Base-by-base conservation (phyloP, 2,888 invertebrate genomes). In the Apamea epomidion region DNA sequence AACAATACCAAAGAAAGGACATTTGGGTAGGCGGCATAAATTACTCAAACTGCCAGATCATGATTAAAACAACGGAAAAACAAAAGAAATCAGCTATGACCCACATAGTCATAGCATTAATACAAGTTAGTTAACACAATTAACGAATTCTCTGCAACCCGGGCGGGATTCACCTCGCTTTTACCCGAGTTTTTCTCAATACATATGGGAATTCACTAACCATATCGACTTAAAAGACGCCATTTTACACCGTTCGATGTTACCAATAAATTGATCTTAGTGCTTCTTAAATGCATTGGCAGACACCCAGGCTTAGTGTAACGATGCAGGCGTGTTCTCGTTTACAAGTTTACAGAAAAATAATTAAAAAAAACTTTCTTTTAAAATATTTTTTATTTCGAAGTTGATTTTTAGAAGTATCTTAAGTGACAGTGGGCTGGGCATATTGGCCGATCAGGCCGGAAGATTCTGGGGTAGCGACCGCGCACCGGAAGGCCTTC, bases 221-320 rank as follows among this genome's bases (percentile, higher is more conserved):
- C 14, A 51, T 64, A n/a, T 58, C 37, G 25, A 37, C 10, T 4
- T n/a, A 12, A 0, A 45, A 25, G 29, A 65, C 25, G 75, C 67
- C 29, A 51, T 67, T 75, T 60, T n/a, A 67, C 64, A 37, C 18
- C 18, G 54, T 82, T 48, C 18, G 25, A 67, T 48, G 64, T 32
- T 37, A 65, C 65, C 67, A 67, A 82, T 80, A 60, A 67, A 80
- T 82, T 75, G 75, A 16, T 67, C n/a, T 67, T 32, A 82, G 67
- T 60, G 67, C n/a, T 58, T 16, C 67, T 67, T 80, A 60, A 82
- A 76, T n/a, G 58, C 76, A 25, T 82, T 82, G 80, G 83, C 83
- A 82, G 42, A 75, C 80, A 67, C 83, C 80, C 83, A 80, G 58
- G 2, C 37, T 82, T 21, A n/a, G 42, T 64, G 14, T n/a, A 54